Conservation (phyloP, 1,140 invertebrate species). For the Hyphantria cunea region DNA sequence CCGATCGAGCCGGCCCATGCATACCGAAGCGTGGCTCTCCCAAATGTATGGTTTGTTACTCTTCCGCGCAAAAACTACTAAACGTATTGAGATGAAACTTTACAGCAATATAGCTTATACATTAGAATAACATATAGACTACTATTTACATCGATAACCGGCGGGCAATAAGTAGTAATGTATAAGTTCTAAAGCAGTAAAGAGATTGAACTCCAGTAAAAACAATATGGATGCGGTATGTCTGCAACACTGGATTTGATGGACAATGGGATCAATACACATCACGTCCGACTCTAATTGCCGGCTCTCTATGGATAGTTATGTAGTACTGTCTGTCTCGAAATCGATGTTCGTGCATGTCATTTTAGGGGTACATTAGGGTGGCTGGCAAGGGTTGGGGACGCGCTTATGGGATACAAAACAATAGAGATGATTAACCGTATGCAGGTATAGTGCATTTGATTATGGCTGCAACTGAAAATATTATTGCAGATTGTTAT, state of each 20-base stretch:
- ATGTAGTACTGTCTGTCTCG: constrained; percentile 15
- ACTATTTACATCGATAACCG: too few species aligned
- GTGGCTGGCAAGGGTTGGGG: neutral
- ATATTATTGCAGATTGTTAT: neutral
- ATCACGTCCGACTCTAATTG: constrained; percentile 23
- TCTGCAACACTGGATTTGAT: constrained; percentile 1
- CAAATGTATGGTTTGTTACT: too few species aligned
- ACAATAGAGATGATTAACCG: neutral
- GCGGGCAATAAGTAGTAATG: too few species aligned
- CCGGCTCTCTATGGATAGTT: constrained; percentile 19
- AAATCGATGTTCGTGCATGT: neutral
- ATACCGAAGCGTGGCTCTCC: too few species aligned
- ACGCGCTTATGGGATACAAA: neutral
- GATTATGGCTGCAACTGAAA: neutral
- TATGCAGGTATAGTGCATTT: neutral
- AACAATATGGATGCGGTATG: too few species aligned
- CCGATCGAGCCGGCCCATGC: too few species aligned
- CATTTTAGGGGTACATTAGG: constrained; percentile 6
- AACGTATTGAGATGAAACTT: too few species aligned
- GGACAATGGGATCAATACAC: constrained; percentile 25
- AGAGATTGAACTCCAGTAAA: too few species aligned
- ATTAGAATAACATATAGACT: too few species aligned
- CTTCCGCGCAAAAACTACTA: too few species aligned
- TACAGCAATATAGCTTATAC: too few species aligned
- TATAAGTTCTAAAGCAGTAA: too few species aligned